A percentile compares a stretch with the other conserved stretches of the same genome.
These are phyloP conservation scores for Cryptus viduatorius DNA, from an alignment of 2,888 invertebrate species.

Conservation along the genomic window DNA sequence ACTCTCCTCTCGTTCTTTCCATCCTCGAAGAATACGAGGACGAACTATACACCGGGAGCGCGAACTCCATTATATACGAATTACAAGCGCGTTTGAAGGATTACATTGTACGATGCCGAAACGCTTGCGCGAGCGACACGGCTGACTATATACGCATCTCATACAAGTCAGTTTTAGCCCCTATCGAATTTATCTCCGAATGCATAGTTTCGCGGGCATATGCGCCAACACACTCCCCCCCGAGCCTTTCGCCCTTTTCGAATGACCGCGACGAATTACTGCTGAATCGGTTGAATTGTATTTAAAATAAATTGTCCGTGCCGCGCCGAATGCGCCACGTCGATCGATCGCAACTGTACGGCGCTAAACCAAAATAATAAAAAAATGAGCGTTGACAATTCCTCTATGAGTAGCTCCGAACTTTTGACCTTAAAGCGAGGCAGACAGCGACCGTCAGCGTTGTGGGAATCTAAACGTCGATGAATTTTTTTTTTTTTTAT, in stretches of 20 bases:
- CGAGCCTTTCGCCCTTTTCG: conserved; percentile 6
- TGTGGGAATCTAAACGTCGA: conserved; percentile 18
- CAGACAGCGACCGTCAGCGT: neutral
- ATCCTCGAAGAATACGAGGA: conserved; percentile 67
- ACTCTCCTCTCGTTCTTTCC: neutral
- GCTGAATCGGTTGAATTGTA: conserved; percentile 76
- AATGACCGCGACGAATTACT: conserved; percentile 77
- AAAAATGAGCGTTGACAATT: conserved; percentile 44
- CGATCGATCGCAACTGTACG: conserved; percentile 49
- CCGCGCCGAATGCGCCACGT: conserved; percentile 49
- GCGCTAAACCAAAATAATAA: conserved; percentile 15
- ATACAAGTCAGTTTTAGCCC: neutral
- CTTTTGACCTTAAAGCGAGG: neutral
- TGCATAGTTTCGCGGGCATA: conserved; percentile 64
- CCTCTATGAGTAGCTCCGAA: neutral
- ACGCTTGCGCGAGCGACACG: conserved; percentile 58
- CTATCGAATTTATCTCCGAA: conserved; percentile 60
- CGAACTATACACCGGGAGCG: conserved; percentile 70
- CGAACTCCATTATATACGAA: conserved; percentile 79
- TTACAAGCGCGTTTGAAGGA: conserved; percentile 78
- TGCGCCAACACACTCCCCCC: conserved; percentile 47
- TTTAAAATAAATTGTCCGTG: conserved; percentile 78
- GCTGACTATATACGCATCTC: conserved; percentile 20
- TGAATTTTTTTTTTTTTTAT: neutral
- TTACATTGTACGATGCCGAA: conserved; percentile 72